Evolutionary conservation across 2,797 vertebrate genomes (phyloP).

Genomic region (Amblyopsis hoosieri): DNA sequence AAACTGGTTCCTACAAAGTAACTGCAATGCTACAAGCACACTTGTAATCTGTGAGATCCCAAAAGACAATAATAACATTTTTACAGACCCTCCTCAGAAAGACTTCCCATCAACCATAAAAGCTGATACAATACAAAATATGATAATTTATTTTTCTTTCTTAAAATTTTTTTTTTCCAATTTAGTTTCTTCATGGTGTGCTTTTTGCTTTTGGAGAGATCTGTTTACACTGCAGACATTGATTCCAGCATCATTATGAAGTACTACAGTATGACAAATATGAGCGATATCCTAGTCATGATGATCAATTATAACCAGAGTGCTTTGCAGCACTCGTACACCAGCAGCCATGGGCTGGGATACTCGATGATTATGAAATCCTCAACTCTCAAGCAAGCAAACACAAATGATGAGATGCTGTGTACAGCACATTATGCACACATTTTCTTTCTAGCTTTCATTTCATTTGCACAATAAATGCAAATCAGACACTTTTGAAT

Average conservation of each 20-base stretch:
- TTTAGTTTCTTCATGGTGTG: not conserved
- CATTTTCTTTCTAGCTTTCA: not conserved
- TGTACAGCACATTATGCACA: not conserved
- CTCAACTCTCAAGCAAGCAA: not conserved
- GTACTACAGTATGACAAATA: not conserved
- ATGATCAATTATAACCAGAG: not conserved
- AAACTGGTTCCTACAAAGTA: too few species aligned
- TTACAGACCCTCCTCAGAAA: not conserved
- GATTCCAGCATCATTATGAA: not conserved
- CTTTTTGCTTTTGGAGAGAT: not conserved
- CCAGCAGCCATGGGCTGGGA: not conserved
- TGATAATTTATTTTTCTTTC: not conserved
- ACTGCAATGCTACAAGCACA: too few species aligned
- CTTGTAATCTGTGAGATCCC: too few species aligned
- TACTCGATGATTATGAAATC: not conserved
- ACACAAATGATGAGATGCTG: too few species aligned
- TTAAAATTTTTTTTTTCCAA: not conserved
- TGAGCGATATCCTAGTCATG: not conserved
- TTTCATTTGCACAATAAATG: constrained; percentile 11
- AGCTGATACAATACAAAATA: not conserved
- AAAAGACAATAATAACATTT: constrained; percentile 2
- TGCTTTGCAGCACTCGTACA: not conserved
- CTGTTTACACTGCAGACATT: not conserved
- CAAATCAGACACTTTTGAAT: not conserved
- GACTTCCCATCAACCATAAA: not conserved